Base-by-base conservation (phyloP, 2,888 invertebrate species). In the Odontomyia ornata region DNA sequence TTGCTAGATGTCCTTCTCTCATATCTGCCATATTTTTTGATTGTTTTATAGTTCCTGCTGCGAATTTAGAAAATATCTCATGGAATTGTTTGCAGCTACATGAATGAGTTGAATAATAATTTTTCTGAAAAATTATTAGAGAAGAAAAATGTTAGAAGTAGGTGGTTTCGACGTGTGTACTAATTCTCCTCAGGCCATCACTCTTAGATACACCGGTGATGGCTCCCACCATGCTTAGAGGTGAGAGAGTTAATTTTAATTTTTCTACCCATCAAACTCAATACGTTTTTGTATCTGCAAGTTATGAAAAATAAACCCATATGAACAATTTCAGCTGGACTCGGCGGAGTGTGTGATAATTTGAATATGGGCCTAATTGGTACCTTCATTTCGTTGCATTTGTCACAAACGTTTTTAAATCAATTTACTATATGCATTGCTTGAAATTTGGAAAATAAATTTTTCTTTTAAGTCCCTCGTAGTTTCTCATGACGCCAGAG, bases 11-110 rank as follows among this genome's bases (percentile, higher is more conserved):
- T 62, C 79, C 75, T 27, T 75, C 71, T 11, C 77, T 36, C 23
- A 79, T 27, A 30, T 76, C 76, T 64, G 56, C 67, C n/a, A 67
- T 75, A 23, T 77, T 79, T 64, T 77, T 79, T 52, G 77, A 76
- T 43, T 72, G 36, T 18, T 78, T 64, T 15, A 67, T 64, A 1
- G 78, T 67, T 62, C n/a, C 76, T 4, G 57, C 52, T 3, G 78
- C 78, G 43, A 78, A 76, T 69, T 80, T 80, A 46, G 79, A 79
- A 64, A 80, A 79, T 73, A 77, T 79, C 30, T 80, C 79, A n/a
- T n/a, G n/a, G n/a, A n/a, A n/a, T n/a, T n/a, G n/a, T n/a, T n/a
- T n/a, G n/a, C n/a, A n/a, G n/a, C n/a, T n/a, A n/a, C n/a, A n/a
- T n/a, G n/a, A n/a, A n/a, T n/a, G n/a, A n/a, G n/a, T n/a, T n/a